phyloP scores from a whole-genome alignment of 2,113 vertebrate genomes.

The Anoura caudifer region DNA sequence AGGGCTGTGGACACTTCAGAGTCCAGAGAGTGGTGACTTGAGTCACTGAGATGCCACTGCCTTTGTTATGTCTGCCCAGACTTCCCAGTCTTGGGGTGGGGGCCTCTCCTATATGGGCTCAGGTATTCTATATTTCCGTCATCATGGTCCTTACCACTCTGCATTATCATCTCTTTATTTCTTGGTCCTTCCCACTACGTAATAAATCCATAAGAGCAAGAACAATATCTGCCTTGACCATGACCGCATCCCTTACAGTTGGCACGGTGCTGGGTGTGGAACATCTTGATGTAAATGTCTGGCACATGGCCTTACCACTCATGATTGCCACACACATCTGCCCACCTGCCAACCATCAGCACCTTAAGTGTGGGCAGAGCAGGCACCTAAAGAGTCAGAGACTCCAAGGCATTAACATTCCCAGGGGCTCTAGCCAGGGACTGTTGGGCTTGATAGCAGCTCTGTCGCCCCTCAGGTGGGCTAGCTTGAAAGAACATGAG shows the following conservation, averaged over 20 bases:
- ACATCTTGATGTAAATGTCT: not conserved
- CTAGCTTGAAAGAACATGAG: not conserved
- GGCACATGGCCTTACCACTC: not conserved
- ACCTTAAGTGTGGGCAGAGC: not conserved
- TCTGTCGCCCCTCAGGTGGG: not conserved
- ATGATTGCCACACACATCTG: not conserved
- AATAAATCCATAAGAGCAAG: not conserved
- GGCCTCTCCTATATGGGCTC: not conserved
- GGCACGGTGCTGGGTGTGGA: not conserved
- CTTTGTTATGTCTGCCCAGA: not conserved
- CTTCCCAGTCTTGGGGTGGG: not conserved
- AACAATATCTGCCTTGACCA: not conserved
- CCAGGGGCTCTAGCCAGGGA: not conserved
- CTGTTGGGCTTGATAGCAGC: not conserved
- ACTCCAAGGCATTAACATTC: not conserved
- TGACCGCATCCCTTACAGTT: not conserved
- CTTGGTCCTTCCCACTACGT: not conserved
- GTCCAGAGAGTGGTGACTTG: not conserved
- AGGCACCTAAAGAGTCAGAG: not conserved
- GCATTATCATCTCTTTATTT: not conserved
- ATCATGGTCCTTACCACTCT: not conserved
- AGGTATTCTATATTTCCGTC: not conserved
- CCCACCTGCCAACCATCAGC: not conserved
- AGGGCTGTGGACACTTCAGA: not conserved
- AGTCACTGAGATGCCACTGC: not conserved